phyloP scores from a whole-genome alignment of 1,140 invertebrate genomes.

The Paracyclopina nana region DNA sequence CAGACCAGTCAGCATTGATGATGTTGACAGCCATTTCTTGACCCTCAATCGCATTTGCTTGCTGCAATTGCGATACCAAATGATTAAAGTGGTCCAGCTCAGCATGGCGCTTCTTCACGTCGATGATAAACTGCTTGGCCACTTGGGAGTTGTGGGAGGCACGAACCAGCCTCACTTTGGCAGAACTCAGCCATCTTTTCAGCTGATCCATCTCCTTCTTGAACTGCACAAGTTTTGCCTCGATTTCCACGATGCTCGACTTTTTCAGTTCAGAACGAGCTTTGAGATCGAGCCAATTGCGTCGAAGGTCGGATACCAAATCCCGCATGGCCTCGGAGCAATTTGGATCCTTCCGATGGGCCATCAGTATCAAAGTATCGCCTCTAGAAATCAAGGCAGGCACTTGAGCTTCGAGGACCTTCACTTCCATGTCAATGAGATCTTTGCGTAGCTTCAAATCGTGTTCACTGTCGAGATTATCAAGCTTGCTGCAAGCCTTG shows the following conservation, averaged over 20 bases:
- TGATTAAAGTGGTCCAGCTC: slow-evolving; percentile 31
- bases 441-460: slow-evolving; percentile 26
- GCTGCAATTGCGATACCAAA: slow-evolving; percentile 21
- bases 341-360: slow-evolving; percentile 33
- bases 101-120: slow-evolving; percentile 29
- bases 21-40: slow-evolving; percentile 26
- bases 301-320: slow-evolving; percentile 34
- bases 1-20: slow-evolving; percentile 29
- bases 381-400: slow-evolving; percentile 54
- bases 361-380: slow-evolving; percentile 45
- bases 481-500: neutral
- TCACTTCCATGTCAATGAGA: slow-evolving; percentile 39
- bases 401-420: slow-evolving; percentile 47
- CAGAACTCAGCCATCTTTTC: slow-evolving; percentile 4
- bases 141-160: neutral
- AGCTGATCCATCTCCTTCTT: slow-evolving; percentile 12
- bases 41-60: slow-evolving; percentile 28
- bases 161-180: neutral
- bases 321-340: slow-evolving; percentile 35
- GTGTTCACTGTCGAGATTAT: slow-evolving; percentile 18
- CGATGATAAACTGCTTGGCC: slow-evolving; percentile 19
- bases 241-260: neutral
- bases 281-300: slow-evolving; percentile 44
- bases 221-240: slow-evolving; percentile 7
- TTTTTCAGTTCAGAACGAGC: slow-evolving; percentile 35